These are phyloP conservation scores for Acanthiza pusilla DNA, from an alignment of 2,797 vertebrate genomes.

Conservation along the genomic window DNA sequence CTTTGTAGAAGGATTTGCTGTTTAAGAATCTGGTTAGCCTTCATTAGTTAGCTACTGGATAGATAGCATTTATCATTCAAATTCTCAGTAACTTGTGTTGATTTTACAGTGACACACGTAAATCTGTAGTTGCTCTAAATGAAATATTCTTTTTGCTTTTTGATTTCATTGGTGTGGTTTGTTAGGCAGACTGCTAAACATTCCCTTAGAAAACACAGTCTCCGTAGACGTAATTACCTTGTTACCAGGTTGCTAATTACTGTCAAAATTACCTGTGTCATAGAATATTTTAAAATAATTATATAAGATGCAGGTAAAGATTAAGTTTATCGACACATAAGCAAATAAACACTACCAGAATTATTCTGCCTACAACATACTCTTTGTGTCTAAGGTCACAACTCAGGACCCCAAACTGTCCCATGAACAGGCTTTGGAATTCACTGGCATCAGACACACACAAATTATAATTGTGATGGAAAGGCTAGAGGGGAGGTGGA, in stretches of 20 bases:
- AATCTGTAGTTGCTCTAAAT: background rate
- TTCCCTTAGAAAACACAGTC: background rate
- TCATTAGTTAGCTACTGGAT: background rate
- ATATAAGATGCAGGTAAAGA: background rate
- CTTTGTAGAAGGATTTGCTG: background rate
- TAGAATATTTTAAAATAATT: background rate
- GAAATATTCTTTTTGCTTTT: background rate
- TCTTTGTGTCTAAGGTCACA: background rate
- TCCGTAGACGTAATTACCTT: background rate
- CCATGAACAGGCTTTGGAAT: background rate
- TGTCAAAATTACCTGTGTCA: background rate
- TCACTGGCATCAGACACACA: background rate
- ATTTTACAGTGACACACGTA: background rate
- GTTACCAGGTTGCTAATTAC: background rate
- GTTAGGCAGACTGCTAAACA: background rate
- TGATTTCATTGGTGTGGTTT: background rate
- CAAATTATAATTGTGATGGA: background rate
- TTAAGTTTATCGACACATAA: background rate
- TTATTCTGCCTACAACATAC: background rate
- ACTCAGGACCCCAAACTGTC: background rate
- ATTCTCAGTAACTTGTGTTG: background rate
- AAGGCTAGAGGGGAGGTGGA: rapidly evolving
- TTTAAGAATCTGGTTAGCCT: background rate
- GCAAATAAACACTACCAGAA: background rate
- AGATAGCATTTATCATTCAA: background rate